These are phyloP conservation scores for Paguma larvata DNA, from an alignment of 2,797 vertebrate genomes.

Conservation along the genomic window DNA sequence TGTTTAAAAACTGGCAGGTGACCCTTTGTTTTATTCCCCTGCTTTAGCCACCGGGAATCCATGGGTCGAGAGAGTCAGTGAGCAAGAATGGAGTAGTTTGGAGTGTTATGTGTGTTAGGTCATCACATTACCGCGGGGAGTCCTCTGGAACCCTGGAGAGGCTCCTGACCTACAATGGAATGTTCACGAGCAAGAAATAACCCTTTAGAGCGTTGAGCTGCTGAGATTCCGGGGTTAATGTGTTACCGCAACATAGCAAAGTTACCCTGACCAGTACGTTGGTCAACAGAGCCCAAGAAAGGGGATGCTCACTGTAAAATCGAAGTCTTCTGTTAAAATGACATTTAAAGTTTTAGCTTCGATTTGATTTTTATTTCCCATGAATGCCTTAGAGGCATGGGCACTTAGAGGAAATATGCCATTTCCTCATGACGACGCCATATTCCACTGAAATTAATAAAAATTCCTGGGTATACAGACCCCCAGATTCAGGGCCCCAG, in stretches of 20 bases:
- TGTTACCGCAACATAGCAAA: background rate
- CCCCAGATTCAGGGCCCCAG: background rate
- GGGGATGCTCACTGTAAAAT: constrained; percentile 62
- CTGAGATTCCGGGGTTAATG: background rate
- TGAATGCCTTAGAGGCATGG: constrained; percentile 54
- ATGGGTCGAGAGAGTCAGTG: background rate
- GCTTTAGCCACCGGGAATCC: background rate
- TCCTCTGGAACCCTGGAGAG: background rate
- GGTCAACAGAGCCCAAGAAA: background rate
- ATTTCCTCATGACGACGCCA: constrained; percentile 56
- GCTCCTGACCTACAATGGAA: background rate
- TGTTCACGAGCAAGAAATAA: background rate
- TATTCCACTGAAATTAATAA: constrained; percentile 67
- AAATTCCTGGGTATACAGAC: background rate
- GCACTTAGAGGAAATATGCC: constrained; percentile 69
- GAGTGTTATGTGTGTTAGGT: background rate
- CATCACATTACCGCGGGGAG: background rate
- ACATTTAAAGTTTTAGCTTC: constrained; percentile 73
- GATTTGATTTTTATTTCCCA: constrained; percentile 78
- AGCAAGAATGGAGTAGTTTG: background rate
- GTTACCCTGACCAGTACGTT: background rate
- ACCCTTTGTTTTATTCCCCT: background rate
- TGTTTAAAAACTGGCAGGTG: background rate
- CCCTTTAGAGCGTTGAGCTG: background rate
- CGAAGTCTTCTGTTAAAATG: constrained; percentile 53